Evolutionary conservation across 92 coral and sea anemone genomes (phyloP).

Genomic region (Isaurus tuberculatus): DNA sequence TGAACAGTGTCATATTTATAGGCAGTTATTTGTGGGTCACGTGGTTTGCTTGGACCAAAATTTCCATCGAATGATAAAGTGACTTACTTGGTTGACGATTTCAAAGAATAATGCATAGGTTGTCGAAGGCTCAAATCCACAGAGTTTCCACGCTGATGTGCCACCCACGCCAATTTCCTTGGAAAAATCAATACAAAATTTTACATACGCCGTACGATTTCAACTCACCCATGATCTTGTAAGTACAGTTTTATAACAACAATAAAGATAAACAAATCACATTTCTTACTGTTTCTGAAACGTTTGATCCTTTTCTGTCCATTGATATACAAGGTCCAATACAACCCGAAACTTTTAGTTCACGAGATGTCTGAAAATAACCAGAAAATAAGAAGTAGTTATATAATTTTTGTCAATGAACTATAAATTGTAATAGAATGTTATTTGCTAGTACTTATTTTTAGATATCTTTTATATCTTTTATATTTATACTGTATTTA

Average conservation of each 20-base stretch:
- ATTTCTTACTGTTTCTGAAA: conserved; percentile 90
- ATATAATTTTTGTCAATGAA: too few species aligned
- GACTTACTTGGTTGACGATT: conserved; percentile 91
- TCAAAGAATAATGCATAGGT: conserved; percentile 90
- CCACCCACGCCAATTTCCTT: conserved; percentile 98
- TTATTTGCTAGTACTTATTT: too few species aligned
- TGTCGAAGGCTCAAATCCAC: conserved; percentile 90
- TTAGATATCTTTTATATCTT: too few species aligned
- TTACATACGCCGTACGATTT: not conserved
- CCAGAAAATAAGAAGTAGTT: not conserved
- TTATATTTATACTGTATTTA: too few species aligned
- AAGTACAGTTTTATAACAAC: not conserved
- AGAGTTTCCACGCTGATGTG: conserved; percentile 96
- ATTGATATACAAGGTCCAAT: conserved; percentile 96
- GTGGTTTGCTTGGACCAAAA: too few species aligned
- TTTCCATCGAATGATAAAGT: not conserved
- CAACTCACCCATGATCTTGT: too few species aligned
- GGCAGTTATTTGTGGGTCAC: too few species aligned
- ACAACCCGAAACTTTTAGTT: conserved; percentile 89
- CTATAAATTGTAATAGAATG: too few species aligned
- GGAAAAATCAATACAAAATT: not conserved
- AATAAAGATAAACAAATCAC: not conserved
- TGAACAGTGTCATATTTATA: too few species aligned
- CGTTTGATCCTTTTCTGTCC: conserved; percentile 98
- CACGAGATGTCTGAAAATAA: conserved; percentile 86